Evolutionary conservation across 1,140 invertebrate genomes (phyloP).

Genomic region (Penaeus indicus): DNA sequence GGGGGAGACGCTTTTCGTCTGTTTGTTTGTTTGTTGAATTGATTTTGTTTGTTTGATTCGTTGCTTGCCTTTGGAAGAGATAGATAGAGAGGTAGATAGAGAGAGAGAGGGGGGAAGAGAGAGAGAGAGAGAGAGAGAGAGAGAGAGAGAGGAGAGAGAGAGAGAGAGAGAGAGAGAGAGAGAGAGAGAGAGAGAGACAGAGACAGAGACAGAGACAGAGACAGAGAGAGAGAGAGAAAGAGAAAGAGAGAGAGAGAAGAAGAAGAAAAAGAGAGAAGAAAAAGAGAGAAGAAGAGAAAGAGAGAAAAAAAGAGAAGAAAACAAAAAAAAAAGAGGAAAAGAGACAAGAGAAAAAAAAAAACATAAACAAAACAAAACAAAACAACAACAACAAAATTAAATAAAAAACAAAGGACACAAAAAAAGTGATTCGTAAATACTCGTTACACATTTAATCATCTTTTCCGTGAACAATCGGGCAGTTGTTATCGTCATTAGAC

Average conservation of each 20-base stretch:
- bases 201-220: slow-evolving; percentile 17
- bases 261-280: not conserved
- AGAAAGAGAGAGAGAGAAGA: slow-evolving; percentile 31
- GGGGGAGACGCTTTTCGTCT: too few relatives aligned
- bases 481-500: too few relatives aligned
- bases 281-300: not conserved
- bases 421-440: too few relatives aligned
- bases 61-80: too few relatives aligned
- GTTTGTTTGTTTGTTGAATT: too few relatives aligned
- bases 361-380: not conserved
- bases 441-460: not conserved
- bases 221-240: slow-evolving; percentile 44
- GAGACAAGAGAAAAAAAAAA: not conserved
- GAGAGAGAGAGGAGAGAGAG: too few relatives aligned
- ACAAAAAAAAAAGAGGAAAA: not conserved
- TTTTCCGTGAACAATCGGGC: not conserved
- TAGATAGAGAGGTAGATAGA: too few relatives aligned
- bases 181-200: not conserved
- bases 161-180: slow-evolving; percentile 42
- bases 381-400: not conserved
- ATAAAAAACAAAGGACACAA: not conserved
- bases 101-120: too few relatives aligned
- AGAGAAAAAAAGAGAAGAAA: not conserved
- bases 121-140: too few relatives aligned
- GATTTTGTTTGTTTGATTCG: too few relatives aligned